Conservation (phyloP, 2,113 vertebrate genomes). For the Oplegnathus fasciatus region DNA sequence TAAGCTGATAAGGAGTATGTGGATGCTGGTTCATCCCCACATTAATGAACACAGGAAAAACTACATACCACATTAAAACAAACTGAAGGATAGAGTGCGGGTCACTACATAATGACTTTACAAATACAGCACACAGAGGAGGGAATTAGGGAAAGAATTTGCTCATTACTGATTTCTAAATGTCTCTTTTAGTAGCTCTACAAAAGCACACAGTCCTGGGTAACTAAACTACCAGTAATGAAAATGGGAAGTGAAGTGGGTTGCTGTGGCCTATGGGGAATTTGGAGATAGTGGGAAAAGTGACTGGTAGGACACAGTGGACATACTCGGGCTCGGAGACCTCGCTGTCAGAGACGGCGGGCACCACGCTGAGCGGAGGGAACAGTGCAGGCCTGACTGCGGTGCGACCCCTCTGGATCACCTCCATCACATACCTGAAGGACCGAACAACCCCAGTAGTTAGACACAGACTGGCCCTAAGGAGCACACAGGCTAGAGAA, state of each 20-base stretch:
- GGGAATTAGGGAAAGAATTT: not conserved
- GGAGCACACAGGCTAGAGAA: conserved; percentile 7
- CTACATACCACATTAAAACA: not conserved
- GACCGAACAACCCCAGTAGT: conserved; percentile 76
- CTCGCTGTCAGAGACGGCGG: conserved; percentile 89
- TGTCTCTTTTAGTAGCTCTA: not conserved
- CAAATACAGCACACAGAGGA: conserved; percentile 1
- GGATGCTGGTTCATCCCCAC: not conserved
- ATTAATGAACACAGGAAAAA: not conserved
- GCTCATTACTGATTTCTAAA: conserved; percentile 1
- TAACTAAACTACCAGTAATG: conserved; percentile 16
- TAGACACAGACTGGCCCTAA: conserved; percentile 46
- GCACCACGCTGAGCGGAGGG: conserved; percentile 85
- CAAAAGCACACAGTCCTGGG: not conserved
- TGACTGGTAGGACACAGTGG: conserved; percentile 56
- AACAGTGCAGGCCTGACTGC: conserved; percentile 85
- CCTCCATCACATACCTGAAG: conserved; percentile 91
- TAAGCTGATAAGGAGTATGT: not conserved
- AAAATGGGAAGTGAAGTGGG: conserved; percentile 1
- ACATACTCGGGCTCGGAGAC: conserved; percentile 90
- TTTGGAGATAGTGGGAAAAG: not conserved
- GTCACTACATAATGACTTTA: not conserved
- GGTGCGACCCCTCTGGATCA: conserved; percentile 89
- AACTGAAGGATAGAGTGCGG: not conserved
- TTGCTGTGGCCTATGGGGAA: not conserved